These are phyloP conservation scores for Chrysodeixis includens DNA, from an alignment of 2,888 invertebrate species.

Conservation along the genomic window DNA sequence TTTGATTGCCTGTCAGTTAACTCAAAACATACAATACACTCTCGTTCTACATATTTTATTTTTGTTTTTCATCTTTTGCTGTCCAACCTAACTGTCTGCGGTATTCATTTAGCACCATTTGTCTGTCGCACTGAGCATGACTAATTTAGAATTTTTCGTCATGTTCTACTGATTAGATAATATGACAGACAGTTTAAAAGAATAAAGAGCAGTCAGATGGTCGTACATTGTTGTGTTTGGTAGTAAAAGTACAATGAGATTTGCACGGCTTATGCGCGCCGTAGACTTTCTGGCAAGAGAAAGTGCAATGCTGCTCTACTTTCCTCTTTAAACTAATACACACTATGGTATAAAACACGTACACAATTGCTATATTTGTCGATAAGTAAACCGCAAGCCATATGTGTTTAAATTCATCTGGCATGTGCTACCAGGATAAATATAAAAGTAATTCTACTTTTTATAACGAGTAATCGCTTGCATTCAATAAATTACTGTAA, in stretches of 20 bases:
- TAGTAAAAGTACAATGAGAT: conserved; percentile 69
- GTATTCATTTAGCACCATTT: conserved; percentile 50
- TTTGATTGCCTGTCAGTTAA: conserved; percentile 61
- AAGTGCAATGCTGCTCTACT: conserved; percentile 84
- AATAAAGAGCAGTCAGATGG: conserved; percentile 63
- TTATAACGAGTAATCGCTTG: background rate
- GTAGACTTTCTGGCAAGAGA: conserved; percentile 78
- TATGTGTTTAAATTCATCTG: conserved; percentile 35
- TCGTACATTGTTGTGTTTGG: conserved; percentile 57
- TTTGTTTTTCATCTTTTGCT: conserved; percentile 45
- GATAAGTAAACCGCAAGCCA: conserved; percentile 34
- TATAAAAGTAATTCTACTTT: conserved; percentile 27
- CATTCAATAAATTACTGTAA: background rate
- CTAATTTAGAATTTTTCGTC: conserved; percentile 59
- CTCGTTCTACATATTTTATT: conserved; percentile 51
- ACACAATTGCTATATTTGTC: conserved; percentile 44
- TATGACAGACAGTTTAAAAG: conserved; percentile 62
- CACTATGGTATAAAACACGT: conserved; percentile 58
- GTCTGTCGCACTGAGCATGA: conserved; percentile 49
- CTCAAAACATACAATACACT: conserved; percentile 52
- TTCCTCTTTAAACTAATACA: conserved; percentile 79
- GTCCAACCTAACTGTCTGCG: conserved; percentile 40
- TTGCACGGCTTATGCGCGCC: conserved; percentile 76
- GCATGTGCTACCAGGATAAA: conserved; percentile 26
- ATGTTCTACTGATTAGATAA: conserved; percentile 62